Evolutionary conservation across 1,140 invertebrate species (phyloP).

Genomic region (Nasonia vitripennis): DNA sequence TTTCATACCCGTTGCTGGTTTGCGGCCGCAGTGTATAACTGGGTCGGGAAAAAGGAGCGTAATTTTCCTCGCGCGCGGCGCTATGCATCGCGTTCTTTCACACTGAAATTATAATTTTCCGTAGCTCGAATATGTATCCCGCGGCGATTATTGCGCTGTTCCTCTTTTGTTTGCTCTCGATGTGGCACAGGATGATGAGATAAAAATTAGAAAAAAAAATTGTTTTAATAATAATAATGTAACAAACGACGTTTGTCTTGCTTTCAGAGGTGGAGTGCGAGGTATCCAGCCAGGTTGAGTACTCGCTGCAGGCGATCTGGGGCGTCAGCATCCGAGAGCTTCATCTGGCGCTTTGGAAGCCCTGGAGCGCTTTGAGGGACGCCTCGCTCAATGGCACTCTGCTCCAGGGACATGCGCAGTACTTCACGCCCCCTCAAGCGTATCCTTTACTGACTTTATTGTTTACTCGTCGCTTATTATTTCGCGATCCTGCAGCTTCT

Average conservation of each 20-base stretch:
- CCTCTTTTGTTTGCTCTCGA: no score
- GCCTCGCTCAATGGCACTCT: conserved; percentile 77
- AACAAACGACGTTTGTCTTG: background rate
- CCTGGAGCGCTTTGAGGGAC: conserved; percentile 80
- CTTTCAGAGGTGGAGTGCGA: conserved; percentile 82
- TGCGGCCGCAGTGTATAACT: background rate
- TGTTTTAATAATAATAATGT: background rate
- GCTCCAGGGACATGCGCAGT: conserved; percentile 77
- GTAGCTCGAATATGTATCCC: no score
- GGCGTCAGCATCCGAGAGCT: conserved; percentile 85
- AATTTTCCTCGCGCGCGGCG: background rate
- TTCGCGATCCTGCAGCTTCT: background rate
- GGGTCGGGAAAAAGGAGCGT: background rate
- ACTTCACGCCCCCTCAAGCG: conserved; percentile 71
- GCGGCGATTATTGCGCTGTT: no score
- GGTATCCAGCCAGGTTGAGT: conserved; percentile 84
- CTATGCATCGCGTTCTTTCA: no score
- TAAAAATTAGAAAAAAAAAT: no score
- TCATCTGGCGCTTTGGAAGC: conserved; percentile 83
- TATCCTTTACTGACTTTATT: conserved; percentile 66
- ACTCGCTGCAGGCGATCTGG: conserved; percentile 84
- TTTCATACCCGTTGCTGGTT: no score
- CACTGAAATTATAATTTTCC: background rate
- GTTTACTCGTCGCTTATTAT: no score
- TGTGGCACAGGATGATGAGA: no score